These are phyloP conservation scores for Eolophus roseicapilla DNA, from an alignment of 2,113 vertebrate species.

Conservation along the genomic window DNA sequence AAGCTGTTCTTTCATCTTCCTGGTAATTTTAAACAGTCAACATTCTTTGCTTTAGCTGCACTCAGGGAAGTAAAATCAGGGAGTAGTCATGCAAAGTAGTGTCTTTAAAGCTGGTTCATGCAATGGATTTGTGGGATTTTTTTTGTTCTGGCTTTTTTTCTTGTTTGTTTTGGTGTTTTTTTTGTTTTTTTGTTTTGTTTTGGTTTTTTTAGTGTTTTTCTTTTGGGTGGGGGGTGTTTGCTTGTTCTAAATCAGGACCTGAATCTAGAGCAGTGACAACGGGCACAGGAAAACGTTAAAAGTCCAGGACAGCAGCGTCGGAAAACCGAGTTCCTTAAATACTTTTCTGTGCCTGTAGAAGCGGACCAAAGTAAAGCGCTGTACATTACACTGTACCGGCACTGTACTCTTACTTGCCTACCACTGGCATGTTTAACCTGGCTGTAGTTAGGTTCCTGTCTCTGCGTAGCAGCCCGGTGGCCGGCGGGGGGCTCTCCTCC, in stretches of 20 bases:
- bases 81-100: neutral
- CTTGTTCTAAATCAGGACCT: neutral
- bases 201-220: neutral
- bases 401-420: neutral
- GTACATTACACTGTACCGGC: neutral
- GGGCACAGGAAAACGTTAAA: rapidly evolving
- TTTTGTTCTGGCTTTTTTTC: too few species aligned
- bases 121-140: neutral
- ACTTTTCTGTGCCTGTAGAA: neutral
- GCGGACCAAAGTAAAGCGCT: neutral
- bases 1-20: neutral
- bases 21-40: neutral
- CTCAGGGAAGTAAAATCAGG: neutral
- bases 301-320: neutral
- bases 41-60: neutral
- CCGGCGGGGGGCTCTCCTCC: neutral
- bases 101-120: neutral
- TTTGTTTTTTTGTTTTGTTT: neutral
- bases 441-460: neutral
- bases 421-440: neutral
- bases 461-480: neutral
- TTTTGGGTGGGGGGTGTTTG: neutral
- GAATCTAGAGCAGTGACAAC: neutral
- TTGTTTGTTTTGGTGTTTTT: too few species aligned
- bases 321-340: neutral